These are phyloP conservation scores for Tyrannus savana DNA, from an alignment of 2,113 vertebrate species.

Conservation along the genomic window DNA sequence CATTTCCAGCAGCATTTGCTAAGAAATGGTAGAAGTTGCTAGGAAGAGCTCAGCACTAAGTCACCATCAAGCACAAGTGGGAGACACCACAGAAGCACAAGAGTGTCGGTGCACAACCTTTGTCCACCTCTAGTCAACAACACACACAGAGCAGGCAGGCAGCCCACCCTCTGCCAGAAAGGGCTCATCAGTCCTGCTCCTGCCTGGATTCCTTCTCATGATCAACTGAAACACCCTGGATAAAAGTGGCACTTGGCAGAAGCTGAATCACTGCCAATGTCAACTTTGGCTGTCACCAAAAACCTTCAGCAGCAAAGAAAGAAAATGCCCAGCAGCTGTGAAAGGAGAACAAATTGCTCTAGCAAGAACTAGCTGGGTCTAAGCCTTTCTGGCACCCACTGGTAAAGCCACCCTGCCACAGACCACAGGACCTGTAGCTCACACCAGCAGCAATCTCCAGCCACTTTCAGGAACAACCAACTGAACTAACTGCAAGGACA, in stretches of 20 bases:
- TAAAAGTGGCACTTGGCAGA: background rate
- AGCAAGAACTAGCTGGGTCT: background rate
- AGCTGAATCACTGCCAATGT: background rate
- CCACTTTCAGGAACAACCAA: background rate
- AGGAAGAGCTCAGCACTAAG: background rate
- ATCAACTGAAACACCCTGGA: background rate
- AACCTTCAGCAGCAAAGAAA: background rate
- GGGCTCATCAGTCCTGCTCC: background rate
- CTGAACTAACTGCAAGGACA: background rate
- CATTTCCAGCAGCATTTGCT: background rate
- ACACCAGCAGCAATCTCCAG: background rate
- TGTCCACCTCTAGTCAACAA: background rate
- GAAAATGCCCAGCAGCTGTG: background rate
- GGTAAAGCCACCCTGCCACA: background rate
- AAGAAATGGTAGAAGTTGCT: background rate
- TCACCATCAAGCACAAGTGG: background rate
- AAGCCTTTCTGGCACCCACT: background rate
- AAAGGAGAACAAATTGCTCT: background rate
- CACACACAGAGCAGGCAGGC: background rate
- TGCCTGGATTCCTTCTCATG: rapidly evolving
- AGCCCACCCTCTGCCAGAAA: background rate
- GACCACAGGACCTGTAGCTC: background rate
- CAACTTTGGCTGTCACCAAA: background rate
- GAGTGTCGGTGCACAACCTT: background rate
- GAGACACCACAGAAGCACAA: background rate